Evolutionary conservation across 1,140 invertebrate genomes (phyloP).

Genomic region (Glossosoma conforme): DNA sequence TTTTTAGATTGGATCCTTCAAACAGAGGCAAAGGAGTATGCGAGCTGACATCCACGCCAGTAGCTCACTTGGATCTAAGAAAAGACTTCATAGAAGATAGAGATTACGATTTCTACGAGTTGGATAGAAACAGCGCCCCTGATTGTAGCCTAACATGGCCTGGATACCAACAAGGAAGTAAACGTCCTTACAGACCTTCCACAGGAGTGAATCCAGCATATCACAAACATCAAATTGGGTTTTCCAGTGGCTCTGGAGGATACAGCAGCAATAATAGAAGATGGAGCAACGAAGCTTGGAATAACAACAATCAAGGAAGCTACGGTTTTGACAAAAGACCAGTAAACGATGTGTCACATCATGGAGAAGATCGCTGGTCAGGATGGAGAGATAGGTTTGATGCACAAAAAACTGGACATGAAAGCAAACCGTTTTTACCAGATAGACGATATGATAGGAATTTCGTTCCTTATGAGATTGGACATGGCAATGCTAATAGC

Average conservation of each 20-base stretch:
- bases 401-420: background rate
- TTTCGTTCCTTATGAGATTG: constrained; percentile 30
- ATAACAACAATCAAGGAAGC: background rate
- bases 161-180: constrained; percentile 29
- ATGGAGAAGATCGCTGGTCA: too few species aligned
- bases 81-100: constrained; percentile 61
- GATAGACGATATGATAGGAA: constrained; percentile 27
- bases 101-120: constrained; percentile 72
- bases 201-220: too few species aligned
- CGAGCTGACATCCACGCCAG: constrained; percentile 65
- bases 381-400: constrained; percentile 11
- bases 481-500: constrained; percentile 34
- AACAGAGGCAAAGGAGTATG: constrained; percentile 63
- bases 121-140: constrained; percentile 55
- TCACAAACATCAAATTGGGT: constrained; percentile 4
- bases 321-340: constrained; percentile 9
- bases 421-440: constrained; percentile 6
- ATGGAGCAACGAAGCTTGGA: constrained; percentile 10
- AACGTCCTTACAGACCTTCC: background rate
- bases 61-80: constrained; percentile 58
- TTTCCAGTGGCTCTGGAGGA: constrained; percentile 4
- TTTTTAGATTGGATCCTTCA: constrained; percentile 55
- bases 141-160: constrained; percentile 36
- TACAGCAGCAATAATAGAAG: constrained; percentile 8
- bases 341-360: constrained; percentile 3